Evolutionary conservation across 2,888 invertebrate species (phyloP).

Genomic region (Dorcus hopei): DNA sequence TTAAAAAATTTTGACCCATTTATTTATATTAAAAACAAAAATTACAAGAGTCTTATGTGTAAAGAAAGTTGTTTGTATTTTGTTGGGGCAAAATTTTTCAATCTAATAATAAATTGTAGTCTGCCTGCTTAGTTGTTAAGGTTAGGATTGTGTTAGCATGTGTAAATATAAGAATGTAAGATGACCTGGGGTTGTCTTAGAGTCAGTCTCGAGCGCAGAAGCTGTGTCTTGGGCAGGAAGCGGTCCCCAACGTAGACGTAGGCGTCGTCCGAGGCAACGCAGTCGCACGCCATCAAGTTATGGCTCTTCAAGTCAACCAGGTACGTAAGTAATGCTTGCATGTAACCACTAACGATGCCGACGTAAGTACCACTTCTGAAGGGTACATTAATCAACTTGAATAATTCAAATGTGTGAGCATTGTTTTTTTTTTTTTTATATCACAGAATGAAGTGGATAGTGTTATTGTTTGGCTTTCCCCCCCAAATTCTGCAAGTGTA

Average conservation of each 20-base stretch:
- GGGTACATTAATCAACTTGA: not conserved
- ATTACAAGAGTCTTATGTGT: too few relatives aligned
- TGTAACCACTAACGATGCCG: not conserved
- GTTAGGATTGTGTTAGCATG: constrained; percentile 7
- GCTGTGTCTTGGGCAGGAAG: constrained; percentile 56
- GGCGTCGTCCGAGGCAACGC: constrained; percentile 41
- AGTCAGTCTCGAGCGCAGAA: constrained; percentile 61
- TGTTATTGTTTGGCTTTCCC: too few relatives aligned
- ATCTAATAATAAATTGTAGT: not conserved
- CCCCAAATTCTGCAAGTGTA: too few relatives aligned
- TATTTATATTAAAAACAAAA: too few relatives aligned
- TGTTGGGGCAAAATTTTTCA: not conserved
- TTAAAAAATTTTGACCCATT: too few relatives aligned
- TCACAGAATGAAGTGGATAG: too few relatives aligned
- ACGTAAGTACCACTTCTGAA: not conserved
- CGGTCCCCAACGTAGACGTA: constrained; percentile 45
- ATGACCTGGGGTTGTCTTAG: constrained; percentile 45
- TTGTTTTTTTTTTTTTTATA: not conserved
- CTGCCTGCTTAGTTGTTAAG: not conserved
- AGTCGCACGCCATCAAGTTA: constrained; percentile 44
- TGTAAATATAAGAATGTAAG: constrained; percentile 22
- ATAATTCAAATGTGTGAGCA: not conserved
- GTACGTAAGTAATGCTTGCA: constrained; percentile 31
- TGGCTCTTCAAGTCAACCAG: constrained; percentile 36
- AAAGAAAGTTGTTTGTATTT: too few relatives aligned